Base-by-base conservation (phyloP, 2,888 invertebrate species). In the Embidobia sp. region DNA sequence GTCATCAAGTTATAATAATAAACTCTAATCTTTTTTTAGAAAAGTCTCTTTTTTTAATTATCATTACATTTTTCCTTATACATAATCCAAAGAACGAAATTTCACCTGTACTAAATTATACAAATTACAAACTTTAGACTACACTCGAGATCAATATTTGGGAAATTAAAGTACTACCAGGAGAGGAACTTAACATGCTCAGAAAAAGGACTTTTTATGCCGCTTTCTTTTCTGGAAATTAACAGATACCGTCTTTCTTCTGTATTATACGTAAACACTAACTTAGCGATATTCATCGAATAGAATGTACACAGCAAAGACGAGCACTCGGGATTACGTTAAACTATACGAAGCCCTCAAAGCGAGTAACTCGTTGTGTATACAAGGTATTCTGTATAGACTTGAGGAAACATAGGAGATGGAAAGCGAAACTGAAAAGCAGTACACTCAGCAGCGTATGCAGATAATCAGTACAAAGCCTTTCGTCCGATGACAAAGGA, bases 381-480 rank as follows among this genome's bases (percentile, higher is more conserved):
- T 80, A 84, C 82, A 81, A 81, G 81, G 81, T 81, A 79, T 83
- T 78, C 81, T 75, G 80, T 78, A 79, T 82, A 79, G 77, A 66
- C 53, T 69, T 57, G 67, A 66, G 73, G 64, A 73, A 75, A 70
- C 70, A 72, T 40, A 67, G 75, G 78, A 79, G 72, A 69, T 57
- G 69, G 78, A 81, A 57, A 67, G 64, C 55, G 63, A 49, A 74
- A 70, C 77, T 82, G 84, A 84, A 85, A 85, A 85, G 85, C 85
- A 81, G 76, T 79, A 77, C 79, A 79, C 80, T 81, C 77, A 72
- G 79, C 80, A 80, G 81, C 81, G 82, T 83, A 86, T 85, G 85
- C 85, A 85, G 86, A 85, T 86, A 86, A 87, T 86, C 86, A 84
- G 85, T 83, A 86, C 86, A 86, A 87, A 86, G 86, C 85, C 84